Evolutionary conservation across 2,888 invertebrate species (phyloP), one percentile per base, ranked within the genome.

Genomic region (Actias luna): DNA sequence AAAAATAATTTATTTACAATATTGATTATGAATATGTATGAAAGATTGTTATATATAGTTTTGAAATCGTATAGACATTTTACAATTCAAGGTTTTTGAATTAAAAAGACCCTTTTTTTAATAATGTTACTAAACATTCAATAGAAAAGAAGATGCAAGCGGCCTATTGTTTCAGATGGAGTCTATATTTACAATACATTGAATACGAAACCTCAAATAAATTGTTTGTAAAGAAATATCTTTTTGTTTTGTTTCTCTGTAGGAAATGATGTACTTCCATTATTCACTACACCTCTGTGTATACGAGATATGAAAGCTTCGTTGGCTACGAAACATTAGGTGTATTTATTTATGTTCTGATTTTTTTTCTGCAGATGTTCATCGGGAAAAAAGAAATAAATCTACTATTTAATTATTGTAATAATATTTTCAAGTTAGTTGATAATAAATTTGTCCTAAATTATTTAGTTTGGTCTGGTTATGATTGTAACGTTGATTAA

Each of bases 201-300:
- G 10, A 25, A 46, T 25, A 22, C 46, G 46, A 46, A 25, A 3
- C 46, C 46, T 22, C 46, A 12, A 46, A 46, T 46, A 46, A 46
- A 46, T 46, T 46, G 22, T 46, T 46, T 46, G 22, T 22, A 46
- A 46, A 46, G 46, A 22, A 46, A 22, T 46, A 46, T 10, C 22
- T 46, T 46, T 46, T 22, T 46, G 46, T 46, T 22, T 46, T 46
- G 46, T 46, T 22, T 46, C 22, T 10, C 3, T 22, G 46, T 22
- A 22, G 46, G 46, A 46, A 46, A 10, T 46, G 22, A 46, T 46
- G 22, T 46, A 46, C 46, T 25, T 12, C 22, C 46, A 46, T 46
- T 46, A 46, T 46, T 46, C 46, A 46, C 10, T 46, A 46, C 46
- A 46, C 46, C 46, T 46, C 22, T 46, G 46, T 22, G 12, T 46